Conservation (phyloP, 2,113 vertebrate genomes). For the Penelope pileata region DNA sequence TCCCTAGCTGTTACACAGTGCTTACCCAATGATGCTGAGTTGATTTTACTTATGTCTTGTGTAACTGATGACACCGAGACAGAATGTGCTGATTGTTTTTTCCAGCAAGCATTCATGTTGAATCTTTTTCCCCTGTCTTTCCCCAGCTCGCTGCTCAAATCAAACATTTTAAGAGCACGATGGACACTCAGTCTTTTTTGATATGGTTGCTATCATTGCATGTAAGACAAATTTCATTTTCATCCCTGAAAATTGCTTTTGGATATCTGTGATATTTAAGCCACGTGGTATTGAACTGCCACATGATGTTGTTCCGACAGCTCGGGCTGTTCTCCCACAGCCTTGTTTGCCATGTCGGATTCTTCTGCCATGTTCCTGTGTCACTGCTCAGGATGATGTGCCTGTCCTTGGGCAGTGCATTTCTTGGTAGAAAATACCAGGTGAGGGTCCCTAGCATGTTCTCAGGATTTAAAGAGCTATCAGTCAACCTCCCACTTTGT, state of each 20-base stretch:
- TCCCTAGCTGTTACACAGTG: not conserved
- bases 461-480: not conserved
- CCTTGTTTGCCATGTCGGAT: not conserved
- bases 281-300: not conserved
- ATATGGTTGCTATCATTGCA: not conserved
- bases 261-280: not conserved
- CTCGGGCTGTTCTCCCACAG: not conserved
- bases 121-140: not conserved
- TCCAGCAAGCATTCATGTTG: not conserved
- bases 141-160: not conserved
- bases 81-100: not conserved
- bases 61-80: not conserved
- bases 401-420: fast-evolving
- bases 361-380: not conserved
- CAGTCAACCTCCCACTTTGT: not conserved
- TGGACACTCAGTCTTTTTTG: not conserved
- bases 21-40: not conserved
- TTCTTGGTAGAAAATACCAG: not conserved
- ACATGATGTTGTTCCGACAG: not conserved
- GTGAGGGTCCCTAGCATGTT: not conserved
- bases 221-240: not conserved
- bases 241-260: not conserved
- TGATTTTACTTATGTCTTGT: not conserved
- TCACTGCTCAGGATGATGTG: not conserved
- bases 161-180: not conserved